A percentile compares a stretch with the other conserved stretches of the same genome.
phyloP scores from a whole-genome alignment of 2,888 invertebrate species.

The Cryptosula pallasiana region DNA sequence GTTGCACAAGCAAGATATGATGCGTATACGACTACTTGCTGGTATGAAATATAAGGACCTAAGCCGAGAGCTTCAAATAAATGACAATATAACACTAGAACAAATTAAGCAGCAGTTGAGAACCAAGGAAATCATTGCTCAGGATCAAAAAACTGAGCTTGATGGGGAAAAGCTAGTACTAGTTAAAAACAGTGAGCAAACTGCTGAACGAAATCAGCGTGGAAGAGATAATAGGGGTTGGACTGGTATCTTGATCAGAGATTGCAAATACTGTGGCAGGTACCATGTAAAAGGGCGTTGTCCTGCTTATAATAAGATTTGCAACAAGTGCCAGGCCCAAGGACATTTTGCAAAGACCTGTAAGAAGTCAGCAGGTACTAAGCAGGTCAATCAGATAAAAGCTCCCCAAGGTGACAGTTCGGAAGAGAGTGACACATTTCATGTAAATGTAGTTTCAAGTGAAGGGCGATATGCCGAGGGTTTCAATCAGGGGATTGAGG shows the following conservation, averaged over 20 bases:
- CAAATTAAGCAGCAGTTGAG: not conserved
- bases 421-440: not conserved
- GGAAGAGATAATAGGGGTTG: not conserved
- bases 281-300: not conserved
- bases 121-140: constrained; percentile 12
- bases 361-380: not conserved
- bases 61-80: not conserved
- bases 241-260: not conserved
- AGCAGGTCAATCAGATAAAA: not conserved
- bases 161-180: not conserved
- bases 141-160: not conserved
- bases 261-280: constrained; percentile 12
- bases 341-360: not conserved
- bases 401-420: not conserved
- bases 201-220: too few relatives aligned
- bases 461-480: not conserved
- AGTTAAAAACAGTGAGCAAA: too few relatives aligned
- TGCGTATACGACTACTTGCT: not conserved
- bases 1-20: not conserved
- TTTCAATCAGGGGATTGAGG: not conserved
- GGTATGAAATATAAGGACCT: constrained; percentile 10
- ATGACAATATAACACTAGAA: not conserved
- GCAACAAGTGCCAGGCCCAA: not conserved
- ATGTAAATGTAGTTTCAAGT: not conserved
- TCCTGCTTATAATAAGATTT: not conserved